A percentile compares a stretch with the other conserved stretches of the same genome.
phyloP scores from a whole-genome alignment of 2,113 vertebrate species.

The Chaetodon auriga region DNA sequence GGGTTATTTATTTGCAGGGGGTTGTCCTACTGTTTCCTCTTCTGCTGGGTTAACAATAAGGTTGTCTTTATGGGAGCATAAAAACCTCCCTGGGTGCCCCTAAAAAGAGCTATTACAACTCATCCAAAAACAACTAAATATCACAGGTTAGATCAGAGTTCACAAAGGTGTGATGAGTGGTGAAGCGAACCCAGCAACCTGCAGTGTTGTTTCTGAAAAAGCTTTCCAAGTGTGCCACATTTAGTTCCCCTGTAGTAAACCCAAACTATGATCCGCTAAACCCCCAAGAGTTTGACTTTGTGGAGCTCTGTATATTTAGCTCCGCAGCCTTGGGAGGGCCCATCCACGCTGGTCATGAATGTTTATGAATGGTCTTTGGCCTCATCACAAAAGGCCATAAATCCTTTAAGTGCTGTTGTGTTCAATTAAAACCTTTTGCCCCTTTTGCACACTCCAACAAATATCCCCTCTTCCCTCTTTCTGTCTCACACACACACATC shows the following conservation, averaged over 20 bases:
- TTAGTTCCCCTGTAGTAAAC: conserved; percentile 32
- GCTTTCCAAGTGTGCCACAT: conserved; percentile 25
- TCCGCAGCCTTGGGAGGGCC: conserved; percentile 49
- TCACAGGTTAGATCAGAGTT: conserved; percentile 28
- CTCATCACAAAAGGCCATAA: conserved; percentile 67
- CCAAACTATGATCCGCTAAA: conserved; percentile 30
- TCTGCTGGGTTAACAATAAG: conserved; percentile 40
- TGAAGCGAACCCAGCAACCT: conserved; percentile 5
- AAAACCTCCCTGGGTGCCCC: conserved; percentile 23
- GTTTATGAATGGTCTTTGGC: conserved; percentile 73
- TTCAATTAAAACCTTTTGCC: conserved; percentile 76
- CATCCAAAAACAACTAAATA: conserved; percentile 38
- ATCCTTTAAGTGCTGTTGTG: conserved; percentile 69
- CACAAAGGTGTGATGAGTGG: neutral
- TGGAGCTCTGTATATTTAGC: conserved; percentile 45
- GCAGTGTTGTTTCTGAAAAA: conserved; percentile 12
- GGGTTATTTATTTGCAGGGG: conserved; percentile 17
- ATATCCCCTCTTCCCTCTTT: conserved; percentile 41
- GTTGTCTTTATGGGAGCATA: conserved; percentile 37
- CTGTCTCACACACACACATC: conserved; percentile 6
- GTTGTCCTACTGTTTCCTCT: conserved; percentile 29
- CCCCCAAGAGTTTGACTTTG: conserved; percentile 44
- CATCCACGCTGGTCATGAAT: conserved; percentile 61
- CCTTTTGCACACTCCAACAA: conserved; percentile 48
- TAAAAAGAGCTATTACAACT: conserved; percentile 44